Evolutionary conservation across 2,888 invertebrate genomes (phyloP), one percentile per base, ranked within the genome.

Genomic region (Empis livida): DNA sequence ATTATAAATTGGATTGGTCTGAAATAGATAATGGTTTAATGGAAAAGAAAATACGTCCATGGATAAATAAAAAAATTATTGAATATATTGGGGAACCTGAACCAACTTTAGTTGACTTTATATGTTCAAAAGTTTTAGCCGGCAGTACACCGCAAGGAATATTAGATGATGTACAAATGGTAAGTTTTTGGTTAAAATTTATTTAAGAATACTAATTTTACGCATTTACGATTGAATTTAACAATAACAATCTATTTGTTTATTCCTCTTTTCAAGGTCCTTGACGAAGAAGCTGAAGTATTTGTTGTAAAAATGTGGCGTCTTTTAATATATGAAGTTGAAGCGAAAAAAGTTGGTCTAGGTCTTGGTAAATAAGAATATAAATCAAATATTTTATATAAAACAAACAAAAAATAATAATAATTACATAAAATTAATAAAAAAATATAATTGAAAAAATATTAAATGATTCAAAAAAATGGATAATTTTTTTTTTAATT

Each of bases 231-330:
- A n/a, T n/a, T n/a, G n/a, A n/a, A n/a, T n/a, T n/a, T n/a, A n/a
- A n/a, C n/a, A n/a, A n/a, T n/a, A n/a, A n/a, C n/a, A n/a, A n/a
- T n/a, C n/a, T n/a, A n/a, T n/a, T n/a, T n/a, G n/a, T n/a, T n/a
- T n/a, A n/a, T 50, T 46, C 53, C 45, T 53, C 57, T 55, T 55
- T 70, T 66, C 5, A 68, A 96, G 96, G 95, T 99, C 57, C 77
- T 99, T 62, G 99, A 99, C 70, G 97, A 99, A 68, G 99, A 99
- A 71, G 99, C 99, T 5, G 97, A 99, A 74, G 95, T 96, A 56
- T 99, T 99, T 75, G 96, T 99, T 59, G 95, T 99, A 54, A 99
- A 99, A 79, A 94, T 99, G 95, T 99, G 99, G 99, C 79, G 99
- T 57, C 78, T 99, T 62, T 78, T 99, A 54, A 97, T 99, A 61